A percentile compares a stretch with the other conserved stretches of the same genome.
phyloP scores from a whole-genome alignment of 2,888 invertebrate species.

The Aleiodes alternator region DNA sequence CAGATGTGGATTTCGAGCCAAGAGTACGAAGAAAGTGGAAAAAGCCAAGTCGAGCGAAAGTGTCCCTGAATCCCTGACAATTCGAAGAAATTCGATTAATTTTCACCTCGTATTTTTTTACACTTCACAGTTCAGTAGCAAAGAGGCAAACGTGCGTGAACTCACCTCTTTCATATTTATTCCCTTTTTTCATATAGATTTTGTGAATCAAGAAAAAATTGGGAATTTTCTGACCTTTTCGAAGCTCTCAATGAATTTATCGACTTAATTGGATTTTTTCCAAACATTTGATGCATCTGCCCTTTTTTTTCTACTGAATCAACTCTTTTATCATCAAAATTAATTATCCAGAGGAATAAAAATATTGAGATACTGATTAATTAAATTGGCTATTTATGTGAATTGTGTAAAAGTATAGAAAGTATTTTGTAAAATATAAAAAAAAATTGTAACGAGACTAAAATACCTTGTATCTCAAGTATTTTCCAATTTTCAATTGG shows the following conservation, averaged over 20 bases:
- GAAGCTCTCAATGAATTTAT: no score
- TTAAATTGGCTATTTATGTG: constrained; percentile 3
- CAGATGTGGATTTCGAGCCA: constrained; percentile 99
- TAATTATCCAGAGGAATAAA: background rate
- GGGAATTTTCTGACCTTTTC: no score
- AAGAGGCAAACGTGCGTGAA: no score
- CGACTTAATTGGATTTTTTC: background rate
- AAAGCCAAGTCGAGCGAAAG: constrained; percentile 97
- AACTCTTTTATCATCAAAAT: background rate
- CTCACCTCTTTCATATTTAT: background rate
- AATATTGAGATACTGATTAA: background rate
- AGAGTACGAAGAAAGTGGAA: constrained; percentile 99
- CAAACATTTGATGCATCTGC: background rate
- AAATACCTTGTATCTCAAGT: no score
- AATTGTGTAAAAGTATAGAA: constrained; percentile 1
- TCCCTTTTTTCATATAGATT: background rate
- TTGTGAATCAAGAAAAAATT: no score
- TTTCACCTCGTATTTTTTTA: background rate
- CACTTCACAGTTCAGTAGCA: background rate
- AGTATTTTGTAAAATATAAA: constrained; percentile 28
- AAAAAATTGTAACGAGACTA: background rate
- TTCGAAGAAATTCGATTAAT: background rate
- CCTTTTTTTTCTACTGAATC: no score
- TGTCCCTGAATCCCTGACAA: constrained; percentile 81
- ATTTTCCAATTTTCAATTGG: no score